These are phyloP conservation scores for Drymonia ruficornis DNA, from an alignment of 2,888 invertebrate genomes.

Conservation along the genomic window DNA sequence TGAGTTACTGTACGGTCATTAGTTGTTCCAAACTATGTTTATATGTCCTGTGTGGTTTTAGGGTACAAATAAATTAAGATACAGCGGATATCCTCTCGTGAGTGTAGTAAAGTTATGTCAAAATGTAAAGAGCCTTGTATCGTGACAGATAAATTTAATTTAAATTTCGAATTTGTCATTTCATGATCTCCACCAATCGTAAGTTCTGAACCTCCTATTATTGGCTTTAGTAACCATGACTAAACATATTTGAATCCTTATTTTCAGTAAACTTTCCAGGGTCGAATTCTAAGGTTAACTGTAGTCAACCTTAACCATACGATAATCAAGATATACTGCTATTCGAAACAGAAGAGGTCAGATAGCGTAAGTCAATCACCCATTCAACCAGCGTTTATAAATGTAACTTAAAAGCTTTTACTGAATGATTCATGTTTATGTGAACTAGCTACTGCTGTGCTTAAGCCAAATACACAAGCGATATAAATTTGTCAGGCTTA, in stretches of 20 bases:
- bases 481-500: constrained; percentile 53
- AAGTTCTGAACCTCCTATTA: no score
- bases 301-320: neutral
- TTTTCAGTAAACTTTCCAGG: neutral
- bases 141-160: no score
- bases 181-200: no score
- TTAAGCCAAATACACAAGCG: constrained; percentile 8
- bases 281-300: neutral
- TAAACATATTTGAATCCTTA: no score
- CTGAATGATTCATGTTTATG: constrained; percentile 1
- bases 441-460: constrained; percentile 1
- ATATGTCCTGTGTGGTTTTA: neutral
- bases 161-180: no score
- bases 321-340: neutral
- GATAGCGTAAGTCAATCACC: constrained; percentile 3
- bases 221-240: no score
- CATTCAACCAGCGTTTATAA: neutral
- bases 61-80: neutral
- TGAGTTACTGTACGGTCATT: neutral
- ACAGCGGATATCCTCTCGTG: neutral
- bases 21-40: neutral
- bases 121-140: no score
- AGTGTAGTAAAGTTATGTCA: neutral
- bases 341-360: neutral
- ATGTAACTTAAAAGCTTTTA: neutral